Base-by-base conservation (phyloP, 2,888 invertebrate genomes). In the Ganaspis brasiliensis region DNA sequence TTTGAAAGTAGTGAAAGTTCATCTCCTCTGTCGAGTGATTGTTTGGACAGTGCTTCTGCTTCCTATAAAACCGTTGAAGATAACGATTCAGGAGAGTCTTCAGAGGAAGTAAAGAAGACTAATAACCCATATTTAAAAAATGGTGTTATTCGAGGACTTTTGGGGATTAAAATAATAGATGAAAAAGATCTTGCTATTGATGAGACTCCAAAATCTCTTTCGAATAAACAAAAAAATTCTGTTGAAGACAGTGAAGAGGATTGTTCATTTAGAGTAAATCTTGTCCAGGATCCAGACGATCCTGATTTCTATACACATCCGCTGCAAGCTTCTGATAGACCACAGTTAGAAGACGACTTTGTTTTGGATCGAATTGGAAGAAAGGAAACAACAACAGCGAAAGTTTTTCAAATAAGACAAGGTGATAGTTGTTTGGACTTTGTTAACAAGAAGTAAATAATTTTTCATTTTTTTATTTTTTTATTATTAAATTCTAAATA, bases 231-330 rank as follows among this genome's bases (percentile, higher is more conserved):
- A 16, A 12, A 61, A 61, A 19, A 16, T 61, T n/a, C 35, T 4
- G 19, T 35, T 5, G 37, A 21, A 31, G 31, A 26, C 8, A 2
- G 2, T 31, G 3, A 31, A 1, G 19, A 31, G 35, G 16, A 61
- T 35, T 19, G n/a, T 59, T 8, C n/a, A n/a, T 26, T 31, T 1
- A 35, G 26, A n/a, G 59, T 59, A 1, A 10, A 37, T 10, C 35
- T 61, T 9, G 61, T 61, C 12, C 9, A 35, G 19, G 35, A 61
- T 61, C 61, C 61, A 37, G 19, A 61, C 19, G 61, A 61, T 61
- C 37, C 35, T 2, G 61, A 61, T 35, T 61, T 61, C 9, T 37
- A 35, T 0, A 4, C 12, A 5, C 35, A 61, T 12, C 61, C 37
- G 5, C 12, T 35, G 2, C 10, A 35, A 8, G 61, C 61, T 16